Evolutionary conservation across 2,888 invertebrate genomes (phyloP).

Genomic region (Dicyrtomina minuta): DNA sequence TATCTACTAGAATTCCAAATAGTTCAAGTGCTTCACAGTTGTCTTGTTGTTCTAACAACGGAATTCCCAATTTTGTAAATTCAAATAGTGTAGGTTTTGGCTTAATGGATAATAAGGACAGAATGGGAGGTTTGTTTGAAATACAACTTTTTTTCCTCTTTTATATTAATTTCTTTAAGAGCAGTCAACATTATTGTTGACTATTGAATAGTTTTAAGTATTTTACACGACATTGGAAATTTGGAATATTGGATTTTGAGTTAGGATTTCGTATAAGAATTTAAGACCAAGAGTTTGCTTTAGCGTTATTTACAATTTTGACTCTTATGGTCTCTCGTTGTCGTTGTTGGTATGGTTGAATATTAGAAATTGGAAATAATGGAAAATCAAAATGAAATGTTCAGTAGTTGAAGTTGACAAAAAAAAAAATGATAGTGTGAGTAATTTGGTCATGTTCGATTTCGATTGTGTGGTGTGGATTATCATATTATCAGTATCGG

Average conservation of each 20-base stretch:
- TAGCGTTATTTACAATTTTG: too few relatives aligned
- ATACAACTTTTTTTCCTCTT: not conserved
- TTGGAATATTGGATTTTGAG: not conserved
- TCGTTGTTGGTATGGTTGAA: too few relatives aligned
- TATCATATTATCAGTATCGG: too few relatives aligned
- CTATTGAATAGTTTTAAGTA: too few relatives aligned
- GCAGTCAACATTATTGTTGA: not conserved
- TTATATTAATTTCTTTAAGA: not conserved
- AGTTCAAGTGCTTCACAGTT: conserved; percentile 22
- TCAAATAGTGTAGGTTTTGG: conserved; percentile 33
- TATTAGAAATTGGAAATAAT: too few relatives aligned
- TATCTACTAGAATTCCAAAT: conserved; percentile 45
- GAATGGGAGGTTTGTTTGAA: conserved; percentile 28
- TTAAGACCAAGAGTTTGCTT: too few relatives aligned
- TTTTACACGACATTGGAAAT: not conserved
- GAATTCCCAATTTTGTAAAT: conserved; percentile 26
- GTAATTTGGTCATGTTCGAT: too few relatives aligned
- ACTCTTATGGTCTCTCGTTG: too few relatives aligned
- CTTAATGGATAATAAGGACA: conserved; percentile 31
- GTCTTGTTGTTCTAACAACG: conserved; percentile 28
- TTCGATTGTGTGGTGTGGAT: too few relatives aligned
- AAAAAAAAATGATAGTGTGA: too few relatives aligned
- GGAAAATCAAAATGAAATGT: too few relatives aligned
- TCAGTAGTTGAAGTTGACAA: too few relatives aligned
- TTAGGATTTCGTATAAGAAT: not conserved